Conservation (phyloP, 2,113 vertebrate species). For the Rhineura floridana region DNA sequence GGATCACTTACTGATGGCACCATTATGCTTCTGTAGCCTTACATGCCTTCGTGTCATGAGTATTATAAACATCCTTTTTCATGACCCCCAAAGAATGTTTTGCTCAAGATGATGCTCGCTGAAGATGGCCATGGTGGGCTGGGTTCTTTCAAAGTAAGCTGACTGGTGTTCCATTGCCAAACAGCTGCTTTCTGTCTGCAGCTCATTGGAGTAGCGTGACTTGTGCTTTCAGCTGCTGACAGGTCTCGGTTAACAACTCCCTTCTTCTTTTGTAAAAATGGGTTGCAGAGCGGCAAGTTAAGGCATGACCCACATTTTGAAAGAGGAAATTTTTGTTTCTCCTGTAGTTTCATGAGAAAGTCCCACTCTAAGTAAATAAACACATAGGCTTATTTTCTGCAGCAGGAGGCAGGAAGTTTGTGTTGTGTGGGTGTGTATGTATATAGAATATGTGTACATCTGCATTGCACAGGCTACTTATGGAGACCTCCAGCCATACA, state of each 20-base stretch:
- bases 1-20: constrained; percentile 49
- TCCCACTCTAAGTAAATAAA: constrained; percentile 46
- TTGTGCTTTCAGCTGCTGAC: constrained; percentile 62
- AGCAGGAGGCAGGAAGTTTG: neutral
- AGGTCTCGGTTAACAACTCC: constrained; percentile 68
- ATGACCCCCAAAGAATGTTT: neutral
- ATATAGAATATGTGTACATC: neutral
- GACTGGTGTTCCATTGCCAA: constrained; percentile 3
- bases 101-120: neutral
- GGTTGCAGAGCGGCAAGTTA: constrained; percentile 67
- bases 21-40: constrained; percentile 51
- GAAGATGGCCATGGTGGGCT: constrained; percentile 34
- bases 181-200: constrained; percentile 38
- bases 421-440: neutral
- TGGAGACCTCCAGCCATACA: neutral
- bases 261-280: constrained; percentile 64
- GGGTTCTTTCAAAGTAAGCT: constrained; percentile 13
- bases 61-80: constrained; percentile 34
- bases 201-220: constrained; percentile 35
- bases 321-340: constrained; percentile 65
- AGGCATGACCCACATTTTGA: constrained; percentile 73
- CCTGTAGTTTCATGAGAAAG: constrained; percentile 51
- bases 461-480: neutral
- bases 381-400: constrained; percentile 25
- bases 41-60: neutral